A percentile compares a stretch with the other conserved stretches of the same genome.
Conservation (phyloP, 2,113 vertebrate species). For the Neomonachus schauinslandi region DNA sequence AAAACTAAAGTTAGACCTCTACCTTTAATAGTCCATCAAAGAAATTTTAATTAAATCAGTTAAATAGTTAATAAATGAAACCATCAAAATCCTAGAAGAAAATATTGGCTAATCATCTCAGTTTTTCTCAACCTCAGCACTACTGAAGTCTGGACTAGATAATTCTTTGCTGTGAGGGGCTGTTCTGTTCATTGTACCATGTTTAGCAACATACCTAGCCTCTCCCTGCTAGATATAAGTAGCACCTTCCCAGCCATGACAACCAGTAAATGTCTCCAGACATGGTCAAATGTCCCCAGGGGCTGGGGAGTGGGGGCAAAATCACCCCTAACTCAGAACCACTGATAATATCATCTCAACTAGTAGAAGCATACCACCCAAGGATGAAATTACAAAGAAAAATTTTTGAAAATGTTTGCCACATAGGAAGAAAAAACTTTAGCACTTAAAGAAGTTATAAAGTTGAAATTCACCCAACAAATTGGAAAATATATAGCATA, state of each 20-base stretch:
- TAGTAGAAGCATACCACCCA: not conserved
- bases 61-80: not conserved
- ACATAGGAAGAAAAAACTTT: not conserved
- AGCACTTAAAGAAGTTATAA: not conserved
- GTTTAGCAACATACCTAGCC: not conserved
- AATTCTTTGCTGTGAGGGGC: not conserved
- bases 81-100: not conserved
- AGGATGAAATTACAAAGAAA: constrained; percentile 25
- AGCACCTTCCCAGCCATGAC: not conserved
- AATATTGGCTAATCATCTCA: not conserved
- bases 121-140: not conserved
- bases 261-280: not conserved
- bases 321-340: not conserved
- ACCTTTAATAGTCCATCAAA: constrained; percentile 8
- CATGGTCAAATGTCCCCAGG: not conserved
- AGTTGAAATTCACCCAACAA: constrained; percentile 10
- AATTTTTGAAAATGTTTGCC: not conserved
- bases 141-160: not conserved
- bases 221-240: not conserved
- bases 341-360: not conserved
- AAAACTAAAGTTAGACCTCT: not conserved
- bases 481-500: not conserved
- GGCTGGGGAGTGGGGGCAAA: not conserved
- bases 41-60: not conserved
- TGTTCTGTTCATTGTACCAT: not conserved